Conservation (phyloP, 1,140 invertebrate genomes). For the Oncopodura yosiiana region DNA sequence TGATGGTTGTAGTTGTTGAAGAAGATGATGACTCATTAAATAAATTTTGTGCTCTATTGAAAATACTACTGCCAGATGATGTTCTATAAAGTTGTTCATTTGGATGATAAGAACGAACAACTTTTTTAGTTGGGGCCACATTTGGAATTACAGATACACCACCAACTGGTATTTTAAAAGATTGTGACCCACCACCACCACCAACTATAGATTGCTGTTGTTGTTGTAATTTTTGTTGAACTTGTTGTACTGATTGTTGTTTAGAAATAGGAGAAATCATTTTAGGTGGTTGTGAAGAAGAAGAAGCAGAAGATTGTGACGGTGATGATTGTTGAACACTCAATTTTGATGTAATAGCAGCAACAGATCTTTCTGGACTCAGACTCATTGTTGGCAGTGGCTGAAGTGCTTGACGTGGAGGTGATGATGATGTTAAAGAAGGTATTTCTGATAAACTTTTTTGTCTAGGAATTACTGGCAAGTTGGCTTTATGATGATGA, state of each 20-base stretch:
- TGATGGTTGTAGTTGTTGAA: conserved; percentile 40
- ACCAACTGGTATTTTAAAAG: conserved; percentile 37
- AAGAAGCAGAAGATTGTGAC: too few species aligned
- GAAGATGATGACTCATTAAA: conserved; percentile 20
- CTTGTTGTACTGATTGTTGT: conserved; percentile 4
- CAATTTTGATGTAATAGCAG: too few species aligned
- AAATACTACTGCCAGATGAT: conserved; percentile 31
- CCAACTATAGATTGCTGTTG: conserved; percentile 1
- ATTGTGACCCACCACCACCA: too few species aligned
- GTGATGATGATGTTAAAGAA: background rate
- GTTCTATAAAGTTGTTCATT: conserved; percentile 24
- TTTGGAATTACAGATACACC: conserved; percentile 39
- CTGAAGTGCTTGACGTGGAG: background rate
- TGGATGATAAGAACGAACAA: background rate
- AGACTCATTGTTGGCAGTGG: background rate
- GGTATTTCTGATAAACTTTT: conserved; percentile 31
- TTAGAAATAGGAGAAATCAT: background rate
- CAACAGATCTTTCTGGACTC: too few species aligned
- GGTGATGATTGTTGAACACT: too few species aligned
- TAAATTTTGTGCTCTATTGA: conserved; percentile 26
- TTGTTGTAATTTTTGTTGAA: background rate
- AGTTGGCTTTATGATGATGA: too few species aligned
- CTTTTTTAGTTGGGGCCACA: conserved; percentile 19
- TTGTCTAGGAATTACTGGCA: conserved; percentile 26
- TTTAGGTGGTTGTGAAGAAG: background rate